phyloP scores from a whole-genome alignment of 2,888 invertebrate genomes.

The Agriopis marginaria region DNA sequence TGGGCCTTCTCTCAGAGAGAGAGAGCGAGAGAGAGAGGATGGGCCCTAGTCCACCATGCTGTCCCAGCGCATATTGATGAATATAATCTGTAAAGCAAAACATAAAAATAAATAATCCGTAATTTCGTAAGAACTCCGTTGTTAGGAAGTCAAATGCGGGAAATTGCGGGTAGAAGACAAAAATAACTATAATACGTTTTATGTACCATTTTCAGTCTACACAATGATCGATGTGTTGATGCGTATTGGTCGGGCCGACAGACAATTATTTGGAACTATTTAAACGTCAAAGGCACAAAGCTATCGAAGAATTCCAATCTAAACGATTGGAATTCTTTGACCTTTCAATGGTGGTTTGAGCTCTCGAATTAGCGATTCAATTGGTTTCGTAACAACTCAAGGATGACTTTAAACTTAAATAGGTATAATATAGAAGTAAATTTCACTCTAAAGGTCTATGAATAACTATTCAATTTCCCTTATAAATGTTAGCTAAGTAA shows the following conservation, averaged over 20 bases:
- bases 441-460: not conserved
- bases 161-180: not conserved
- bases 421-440: not conserved
- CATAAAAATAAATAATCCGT: too few species aligned
- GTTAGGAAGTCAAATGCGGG: too few species aligned
- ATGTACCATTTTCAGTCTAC: too few species aligned
- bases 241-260: not conserved
- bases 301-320: slow-evolving; percentile 22
- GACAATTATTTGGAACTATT: slow-evolving; percentile 21
- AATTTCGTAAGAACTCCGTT: too few species aligned
- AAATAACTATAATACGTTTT: not conserved
- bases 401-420: not conserved
- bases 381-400: slow-evolving; percentile 12
- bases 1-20: too few species aligned
- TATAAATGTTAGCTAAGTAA: not conserved
- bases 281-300: slow-evolving; percentile 20
- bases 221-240: not conserved
- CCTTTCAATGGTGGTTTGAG: slow-evolving; percentile 15
- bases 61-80: too few species aligned
- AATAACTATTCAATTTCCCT: not conserved
- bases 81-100: too few species aligned
- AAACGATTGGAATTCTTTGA: slow-evolving; percentile 18
- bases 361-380: slow-evolving; percentile 18
- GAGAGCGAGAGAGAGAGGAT: too few species aligned
- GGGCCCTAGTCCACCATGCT: too few species aligned